phyloP scores from a whole-genome alignment of 2,797 vertebrate genomes.

The Galago senegalensis region DNA sequence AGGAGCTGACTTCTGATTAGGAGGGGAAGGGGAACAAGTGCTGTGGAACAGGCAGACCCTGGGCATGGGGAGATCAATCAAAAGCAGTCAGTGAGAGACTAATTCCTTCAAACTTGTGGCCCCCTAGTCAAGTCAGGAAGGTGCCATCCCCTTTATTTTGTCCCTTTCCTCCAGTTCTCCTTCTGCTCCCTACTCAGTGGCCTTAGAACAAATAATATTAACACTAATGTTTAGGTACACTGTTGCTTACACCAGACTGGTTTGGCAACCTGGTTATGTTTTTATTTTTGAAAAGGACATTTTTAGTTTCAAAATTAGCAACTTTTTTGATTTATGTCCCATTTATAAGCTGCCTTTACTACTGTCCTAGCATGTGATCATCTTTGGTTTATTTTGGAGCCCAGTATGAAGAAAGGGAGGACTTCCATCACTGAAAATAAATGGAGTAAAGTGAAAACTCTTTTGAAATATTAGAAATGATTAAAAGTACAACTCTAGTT shows the following conservation, averaged over 20 bases:
- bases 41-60: background rate
- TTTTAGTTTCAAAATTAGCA: constrained; percentile 48
- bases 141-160: background rate
- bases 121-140: background rate
- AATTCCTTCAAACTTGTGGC: background rate
- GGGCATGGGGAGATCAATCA: background rate
- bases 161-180: background rate
- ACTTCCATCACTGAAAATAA: constrained; percentile 48
- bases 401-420: background rate
- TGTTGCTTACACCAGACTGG: background rate
- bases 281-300: background rate
- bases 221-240: background rate
- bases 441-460: constrained; percentile 25
- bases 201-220: background rate
- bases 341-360: constrained; percentile 4
- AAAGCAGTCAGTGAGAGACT: background rate
- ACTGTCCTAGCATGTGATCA: background rate
- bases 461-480: constrained; percentile 27
- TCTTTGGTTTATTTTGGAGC: constrained; percentile 49
- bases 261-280: background rate
- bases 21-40: background rate
- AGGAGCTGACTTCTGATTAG: background rate
- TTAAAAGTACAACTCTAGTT: background rate
- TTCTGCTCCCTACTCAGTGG: background rate
- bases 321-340: background rate